Evolutionary conservation across 2,113 vertebrate species (phyloP), one percentile per base, ranked within the genome.

Genomic region (Crotalus helleri): DNA sequence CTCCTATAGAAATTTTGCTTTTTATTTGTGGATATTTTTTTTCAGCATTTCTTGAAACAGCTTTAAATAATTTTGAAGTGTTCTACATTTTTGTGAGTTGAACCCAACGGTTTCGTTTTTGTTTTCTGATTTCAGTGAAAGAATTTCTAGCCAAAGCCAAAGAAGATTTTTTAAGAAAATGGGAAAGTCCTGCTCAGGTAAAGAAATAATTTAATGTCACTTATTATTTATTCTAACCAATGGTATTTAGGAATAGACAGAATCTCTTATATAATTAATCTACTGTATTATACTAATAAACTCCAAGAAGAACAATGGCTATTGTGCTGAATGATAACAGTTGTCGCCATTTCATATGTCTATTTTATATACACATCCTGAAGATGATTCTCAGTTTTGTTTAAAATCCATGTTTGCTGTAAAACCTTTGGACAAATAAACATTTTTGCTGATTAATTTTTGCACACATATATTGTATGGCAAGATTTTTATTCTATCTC

Each of bases 61-160:
- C n/a, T 57, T 89, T 89, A 86, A 46, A 90, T 92, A 53, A 53
- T 90, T 81, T 53, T 5, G 29, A 21, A 58, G 5, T n/a, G 17
- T 46, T 74, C 1, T 15, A 2, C 93, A 0, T 23, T 44, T 12
- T 87, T 58, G 89, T 85, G 3, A 95, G 93, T 93, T 94, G 57
- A 57, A 59, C 58, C 96, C 94, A 97, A 81, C 90, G 33, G 69
- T 86, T 90, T 91, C 90, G 93, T 93, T 95, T 91, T 94, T 58
- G 39, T 95, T 5, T 81, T 97, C 17, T 97, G 39, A 96, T 98
- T 98, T 95, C 97, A 99, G 99, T 99, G 99, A 99, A 99, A 99
- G 99, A 99, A 97, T 99, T 99, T 97, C 98, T 99, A 98, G 99
- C 98, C 97, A 99, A 99, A 99, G 99, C 99, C 98, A 99, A 99